A percentile compares a stretch with the other conserved stretches of the same genome.
These are phyloP conservation scores for Apostichopus californicus DNA, from an alignment of 35 echinoderm and acorn worm species.

Conservation along the genomic window DNA sequence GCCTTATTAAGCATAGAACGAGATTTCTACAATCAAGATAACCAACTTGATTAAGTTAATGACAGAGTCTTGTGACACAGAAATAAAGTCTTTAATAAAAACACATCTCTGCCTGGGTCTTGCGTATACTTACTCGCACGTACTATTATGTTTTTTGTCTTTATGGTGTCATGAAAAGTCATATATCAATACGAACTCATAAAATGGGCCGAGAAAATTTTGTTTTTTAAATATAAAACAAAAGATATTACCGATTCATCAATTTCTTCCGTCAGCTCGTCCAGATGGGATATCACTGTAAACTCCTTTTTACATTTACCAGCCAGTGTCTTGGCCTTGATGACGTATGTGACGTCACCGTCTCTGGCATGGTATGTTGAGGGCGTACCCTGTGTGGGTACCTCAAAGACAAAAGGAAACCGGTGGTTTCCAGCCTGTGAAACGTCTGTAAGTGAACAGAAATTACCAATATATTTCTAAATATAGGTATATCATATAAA, in stretches of 20 bases:
- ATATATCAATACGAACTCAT: no score
- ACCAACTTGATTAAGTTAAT: no score
- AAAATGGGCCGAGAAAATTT: no score
- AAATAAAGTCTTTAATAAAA: no score
- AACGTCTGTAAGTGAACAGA: constrained; percentile 14
- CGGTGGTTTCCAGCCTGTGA: constrained; percentile 17
- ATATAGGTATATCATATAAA: no score
- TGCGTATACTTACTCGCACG: no score
- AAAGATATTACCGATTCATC: constrained; percentile 1
- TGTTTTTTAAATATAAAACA: neutral
- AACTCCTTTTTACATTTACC: constrained; percentile 44
- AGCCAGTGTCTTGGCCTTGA: constrained; percentile 20
- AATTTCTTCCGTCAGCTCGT: constrained; percentile 26
- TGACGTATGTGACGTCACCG: constrained; percentile 44
- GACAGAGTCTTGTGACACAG: no score
- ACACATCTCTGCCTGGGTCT: no score
- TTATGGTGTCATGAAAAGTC: no score
- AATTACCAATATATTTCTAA: neutral
- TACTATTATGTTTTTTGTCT: no score
- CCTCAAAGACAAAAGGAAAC: constrained; percentile 47
- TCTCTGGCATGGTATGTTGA: constrained; percentile 34
- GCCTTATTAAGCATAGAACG: no score
- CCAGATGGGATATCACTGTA: constrained; percentile 18
- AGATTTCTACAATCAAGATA: no score
- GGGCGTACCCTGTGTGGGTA: constrained; percentile 23